Evolutionary conservation across 2,797 vertebrate species (phyloP).

Genomic region (Mus minutoides): DNA sequence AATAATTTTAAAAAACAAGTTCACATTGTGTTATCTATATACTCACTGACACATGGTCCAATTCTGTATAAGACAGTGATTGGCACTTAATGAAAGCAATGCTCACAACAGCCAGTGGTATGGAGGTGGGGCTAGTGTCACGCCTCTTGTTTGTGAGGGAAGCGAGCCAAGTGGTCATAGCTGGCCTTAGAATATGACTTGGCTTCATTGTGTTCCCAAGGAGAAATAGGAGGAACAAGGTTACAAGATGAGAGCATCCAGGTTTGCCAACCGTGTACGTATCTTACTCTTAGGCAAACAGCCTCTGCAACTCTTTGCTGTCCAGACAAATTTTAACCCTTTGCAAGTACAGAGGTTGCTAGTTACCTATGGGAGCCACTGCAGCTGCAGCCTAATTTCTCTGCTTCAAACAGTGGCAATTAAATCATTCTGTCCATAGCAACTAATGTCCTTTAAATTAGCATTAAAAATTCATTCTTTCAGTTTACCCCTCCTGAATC

Average conservation of each 20-base stretch:
- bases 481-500: constrained; percentile 65
- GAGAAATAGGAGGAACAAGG: not conserved
- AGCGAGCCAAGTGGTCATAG: not conserved
- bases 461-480: constrained; percentile 76
- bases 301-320: not conserved
- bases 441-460: constrained; percentile 76
- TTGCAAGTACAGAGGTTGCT: constrained; percentile 39
- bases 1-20: not conserved
- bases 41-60: not conserved
- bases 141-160: not conserved
- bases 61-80: not conserved
- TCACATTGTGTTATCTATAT: not conserved
- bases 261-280: not conserved
- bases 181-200: not conserved
- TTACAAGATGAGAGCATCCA: not conserved
- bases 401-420: constrained; percentile 61
- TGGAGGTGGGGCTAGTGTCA: not conserved
- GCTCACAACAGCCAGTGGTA: not conserved
- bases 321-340: not conserved
- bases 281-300: not conserved
- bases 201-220: not conserved
- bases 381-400: constrained; percentile 57
- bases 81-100: not conserved
- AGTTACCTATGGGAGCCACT: not conserved
- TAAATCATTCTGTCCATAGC: constrained; percentile 61